These are phyloP conservation scores for Helicoverpa assulta DNA, from an alignment of 2,888 invertebrate genomes.

Conservation along the genomic window DNA sequence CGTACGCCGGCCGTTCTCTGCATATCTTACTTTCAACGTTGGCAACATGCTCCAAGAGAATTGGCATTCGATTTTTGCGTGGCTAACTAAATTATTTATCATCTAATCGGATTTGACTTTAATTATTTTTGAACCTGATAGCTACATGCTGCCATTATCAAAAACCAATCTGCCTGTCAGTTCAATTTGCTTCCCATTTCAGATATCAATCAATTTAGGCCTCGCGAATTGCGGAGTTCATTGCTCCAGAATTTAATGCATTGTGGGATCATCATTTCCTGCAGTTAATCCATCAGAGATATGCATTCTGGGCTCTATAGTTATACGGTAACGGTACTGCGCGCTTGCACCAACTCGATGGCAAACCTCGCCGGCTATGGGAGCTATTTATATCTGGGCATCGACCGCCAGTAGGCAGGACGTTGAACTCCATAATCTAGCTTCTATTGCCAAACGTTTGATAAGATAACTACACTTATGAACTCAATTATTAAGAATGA, in stretches of 20 bases:
- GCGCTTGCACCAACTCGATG: conserved; percentile 76
- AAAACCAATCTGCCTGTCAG: conserved; percentile 3
- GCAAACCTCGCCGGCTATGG: conserved; percentile 65
- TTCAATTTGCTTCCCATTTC: conserved; percentile 16
- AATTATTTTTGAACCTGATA: background rate
- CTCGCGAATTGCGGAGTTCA: conserved; percentile 33
- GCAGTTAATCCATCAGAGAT: conserved; percentile 48
- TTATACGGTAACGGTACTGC: conserved; percentile 72
- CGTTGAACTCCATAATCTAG: conserved; percentile 79
- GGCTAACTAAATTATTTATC: background rate
- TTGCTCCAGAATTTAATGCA: conserved; percentile 38
- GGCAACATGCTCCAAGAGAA: conserved; percentile 29
- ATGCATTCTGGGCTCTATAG: conserved; percentile 41
- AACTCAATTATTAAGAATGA: conserved; percentile 47
- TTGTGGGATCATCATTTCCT: conserved; percentile 37
- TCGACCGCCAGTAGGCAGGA: conserved; percentile 74
- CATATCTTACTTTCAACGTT: conserved; percentile 54
- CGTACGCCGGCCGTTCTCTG: conserved; percentile 44
- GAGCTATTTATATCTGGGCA: conserved; percentile 81
- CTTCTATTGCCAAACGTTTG: conserved; percentile 70
- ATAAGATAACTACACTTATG: conserved; percentile 71
- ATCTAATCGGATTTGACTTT: conserved; percentile 4
- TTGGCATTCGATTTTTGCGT: conserved; percentile 13
- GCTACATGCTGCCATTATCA: background rate
- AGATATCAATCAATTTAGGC: conserved; percentile 26